A percentile compares a stretch with the other conserved stretches of the same genome.
phyloP scores from a whole-genome alignment of 1,140 invertebrate genomes.

The Drosophila ananassae region DNA sequence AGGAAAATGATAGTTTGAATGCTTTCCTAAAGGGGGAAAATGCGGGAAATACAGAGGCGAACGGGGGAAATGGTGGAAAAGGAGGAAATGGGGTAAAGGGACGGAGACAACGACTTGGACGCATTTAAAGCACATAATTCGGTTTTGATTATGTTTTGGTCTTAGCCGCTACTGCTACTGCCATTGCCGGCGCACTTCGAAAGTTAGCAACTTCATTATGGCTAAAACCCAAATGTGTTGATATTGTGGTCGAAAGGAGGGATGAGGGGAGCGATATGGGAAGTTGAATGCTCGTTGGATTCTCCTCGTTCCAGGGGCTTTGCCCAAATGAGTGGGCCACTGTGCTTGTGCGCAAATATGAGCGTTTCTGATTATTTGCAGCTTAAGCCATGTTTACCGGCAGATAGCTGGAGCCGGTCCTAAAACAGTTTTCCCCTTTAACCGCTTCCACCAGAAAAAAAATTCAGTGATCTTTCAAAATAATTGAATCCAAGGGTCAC shows the following conservation, averaged over 20 bases:
- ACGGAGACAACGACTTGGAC: conserved; percentile 46
- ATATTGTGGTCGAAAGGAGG: conserved; percentile 71
- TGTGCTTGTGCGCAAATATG: conserved; percentile 63
- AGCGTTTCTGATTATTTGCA: conserved; percentile 72
- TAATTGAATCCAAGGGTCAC: too few species aligned
- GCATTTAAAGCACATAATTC: conserved; percentile 83
- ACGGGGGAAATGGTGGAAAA: conserved; percentile 7
- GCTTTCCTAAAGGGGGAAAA: conserved; percentile 50
- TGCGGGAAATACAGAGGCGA: conserved; percentile 31
- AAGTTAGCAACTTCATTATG: conserved; percentile 82
- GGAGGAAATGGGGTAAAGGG: conserved; percentile 6
- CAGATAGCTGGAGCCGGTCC: conserved; percentile 34
- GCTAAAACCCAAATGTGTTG: conserved; percentile 81
- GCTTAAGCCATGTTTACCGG: conserved; percentile 63
- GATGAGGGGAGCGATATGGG: conserved; percentile 2
- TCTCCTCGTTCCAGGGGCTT: conserved; percentile 12
- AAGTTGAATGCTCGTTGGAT: conserved; percentile 1
- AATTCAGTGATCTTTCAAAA: background rate
- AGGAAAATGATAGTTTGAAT: conserved; percentile 82
- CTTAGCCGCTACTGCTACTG: conserved; percentile 41
- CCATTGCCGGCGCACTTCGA: conserved; percentile 59
- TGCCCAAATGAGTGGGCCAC: conserved; percentile 67
- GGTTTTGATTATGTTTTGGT: conserved; percentile 83
- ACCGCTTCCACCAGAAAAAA: conserved; percentile 7
- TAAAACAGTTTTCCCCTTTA: conserved; percentile 42